A percentile compares a stretch with the other conserved stretches of the same genome.
Evolutionary conservation across 2,888 invertebrate genomes (phyloP).

Genomic region (Anoplius nigerrimus): DNA sequence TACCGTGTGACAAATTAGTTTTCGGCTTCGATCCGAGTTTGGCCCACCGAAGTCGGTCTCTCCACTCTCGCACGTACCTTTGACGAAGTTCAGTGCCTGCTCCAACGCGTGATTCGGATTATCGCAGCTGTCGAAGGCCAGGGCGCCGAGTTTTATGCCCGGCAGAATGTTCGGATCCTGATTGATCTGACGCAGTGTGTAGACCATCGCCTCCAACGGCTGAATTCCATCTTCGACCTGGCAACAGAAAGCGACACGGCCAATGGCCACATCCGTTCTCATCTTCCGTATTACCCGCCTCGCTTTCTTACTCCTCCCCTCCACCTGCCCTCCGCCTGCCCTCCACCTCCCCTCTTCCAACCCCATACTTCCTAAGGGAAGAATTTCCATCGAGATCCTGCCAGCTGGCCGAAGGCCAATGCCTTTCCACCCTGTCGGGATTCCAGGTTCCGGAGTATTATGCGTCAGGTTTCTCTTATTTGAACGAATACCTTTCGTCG

Average conservation of each 20-base stretch:
- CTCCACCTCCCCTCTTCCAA: no score
- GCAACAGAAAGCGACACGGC: conserved; percentile 3
- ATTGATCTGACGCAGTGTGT: conserved; percentile 76
- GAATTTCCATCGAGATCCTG: no score
- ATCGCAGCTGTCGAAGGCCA: conserved; percentile 77
- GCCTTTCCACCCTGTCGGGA: no score
- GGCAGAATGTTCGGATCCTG: conserved; percentile 73
- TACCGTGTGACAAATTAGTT: neutral
- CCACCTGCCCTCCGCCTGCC: no score
- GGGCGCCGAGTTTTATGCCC: conserved; percentile 75
- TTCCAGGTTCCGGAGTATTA: no score
- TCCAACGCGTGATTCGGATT: conserved; percentile 76
- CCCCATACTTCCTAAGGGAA: no score
- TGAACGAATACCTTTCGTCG: no score
- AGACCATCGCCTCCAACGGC: conserved; percentile 77
- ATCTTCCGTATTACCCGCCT: no score
- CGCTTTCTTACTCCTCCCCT: no score
- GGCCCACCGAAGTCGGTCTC: neutral
- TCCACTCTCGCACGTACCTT: conserved; percentile 67
- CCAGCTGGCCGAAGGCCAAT: neutral
- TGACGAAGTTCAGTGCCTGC: conserved; percentile 76
- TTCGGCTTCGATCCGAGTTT: neutral
- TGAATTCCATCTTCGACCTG: conserved; percentile 77
- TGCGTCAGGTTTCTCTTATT: no score
- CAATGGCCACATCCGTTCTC: conserved; percentile 32